Evolutionary conservation across 2,888 invertebrate species (phyloP).

Genomic region (Drosophila affinis): DNA sequence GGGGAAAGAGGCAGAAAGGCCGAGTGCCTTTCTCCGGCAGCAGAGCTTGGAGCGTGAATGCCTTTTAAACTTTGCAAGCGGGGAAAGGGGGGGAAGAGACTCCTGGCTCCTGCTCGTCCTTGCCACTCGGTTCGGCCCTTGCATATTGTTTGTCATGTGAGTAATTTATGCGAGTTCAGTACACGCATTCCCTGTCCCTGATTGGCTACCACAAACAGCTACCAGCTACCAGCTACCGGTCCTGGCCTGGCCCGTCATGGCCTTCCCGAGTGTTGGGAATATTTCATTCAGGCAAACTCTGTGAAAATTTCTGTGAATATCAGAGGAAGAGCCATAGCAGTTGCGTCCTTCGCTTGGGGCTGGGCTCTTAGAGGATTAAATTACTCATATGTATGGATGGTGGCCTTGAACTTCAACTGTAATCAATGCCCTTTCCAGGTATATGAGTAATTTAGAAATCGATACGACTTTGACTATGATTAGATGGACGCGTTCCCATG

Average conservation of each 20-base stretch:
- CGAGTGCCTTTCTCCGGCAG: conserved; percentile 10
- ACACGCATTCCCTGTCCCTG: conserved; percentile 39
- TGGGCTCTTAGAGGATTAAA: neutral
- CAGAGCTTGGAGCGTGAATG: conserved; percentile 20
- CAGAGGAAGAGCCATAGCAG: neutral
- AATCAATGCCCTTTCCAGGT: conserved; percentile 20
- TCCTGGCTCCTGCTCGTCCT: conserved; percentile 13
- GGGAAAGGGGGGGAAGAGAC: conserved; percentile 12
- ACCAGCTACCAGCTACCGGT: neutral
- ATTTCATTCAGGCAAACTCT: conserved; percentile 20
- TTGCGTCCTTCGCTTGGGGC: neutral
- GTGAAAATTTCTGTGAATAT: conserved; percentile 4
- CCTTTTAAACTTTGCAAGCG: conserved; percentile 36
- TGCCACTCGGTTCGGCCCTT: conserved; percentile 13
- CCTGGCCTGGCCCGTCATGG: too few species aligned
- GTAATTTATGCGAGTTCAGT: conserved; percentile 60
- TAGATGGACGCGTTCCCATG: conserved; percentile 9
- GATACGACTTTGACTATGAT: conserved; percentile 14
- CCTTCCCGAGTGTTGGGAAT: conserved; percentile 10
- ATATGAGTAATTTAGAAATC: conserved; percentile 13
- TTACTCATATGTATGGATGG: neutral
- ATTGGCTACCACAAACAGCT: conserved; percentile 41
- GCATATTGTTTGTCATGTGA: conserved; percentile 54
- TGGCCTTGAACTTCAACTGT: conserved; percentile 32
- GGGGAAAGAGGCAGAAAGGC: neutral